Evolutionary conservation across 2,113 vertebrate species (phyloP).

Genomic region (Camarhynchus parvulus): DNA sequence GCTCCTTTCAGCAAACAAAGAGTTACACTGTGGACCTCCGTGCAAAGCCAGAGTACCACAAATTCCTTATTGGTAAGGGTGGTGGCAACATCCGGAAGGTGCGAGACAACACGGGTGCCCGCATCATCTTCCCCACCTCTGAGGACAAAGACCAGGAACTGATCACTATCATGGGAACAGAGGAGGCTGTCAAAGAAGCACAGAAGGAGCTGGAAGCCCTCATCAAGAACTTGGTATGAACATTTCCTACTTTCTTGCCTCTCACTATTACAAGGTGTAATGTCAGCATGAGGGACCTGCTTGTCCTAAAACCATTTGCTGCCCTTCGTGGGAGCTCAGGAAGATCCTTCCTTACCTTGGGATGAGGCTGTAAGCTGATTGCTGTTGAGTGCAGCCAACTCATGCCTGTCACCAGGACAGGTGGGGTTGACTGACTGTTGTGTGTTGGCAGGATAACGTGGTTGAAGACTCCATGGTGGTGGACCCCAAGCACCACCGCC

Average conservation of each 20-base stretch:
- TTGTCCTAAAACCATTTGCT: background rate
- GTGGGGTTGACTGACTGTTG: background rate
- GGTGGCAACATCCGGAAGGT: conserved; percentile 97
- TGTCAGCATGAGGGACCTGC: background rate
- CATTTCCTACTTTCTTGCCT: background rate
- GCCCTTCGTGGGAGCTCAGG: background rate
- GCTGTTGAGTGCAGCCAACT: background rate
- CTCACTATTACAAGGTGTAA: background rate
- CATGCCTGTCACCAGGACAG: fast-evolving
- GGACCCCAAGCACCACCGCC: conserved; percentile 94
- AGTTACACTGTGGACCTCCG: conserved; percentile 92
- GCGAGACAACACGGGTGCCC: conserved; percentile 92
- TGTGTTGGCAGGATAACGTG: conserved; percentile 85
- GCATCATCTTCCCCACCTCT: conserved; percentile 91
- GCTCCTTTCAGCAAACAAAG: conserved; percentile 89
- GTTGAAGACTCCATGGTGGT: conserved; percentile 92
- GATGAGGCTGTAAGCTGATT: background rate
- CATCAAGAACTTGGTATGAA: conserved; percentile 90
- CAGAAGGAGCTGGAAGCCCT: conserved; percentile 92
- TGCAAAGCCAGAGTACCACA: conserved; percentile 98
- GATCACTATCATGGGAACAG: conserved; percentile 95
- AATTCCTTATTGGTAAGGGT: conserved; percentile 97
- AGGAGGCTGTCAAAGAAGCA: conserved; percentile 92
- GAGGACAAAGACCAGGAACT: conserved; percentile 97
- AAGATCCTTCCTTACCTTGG: background rate